Base-by-base conservation (phyloP, 2,888 invertebrate species). In the Cryptus armator region DNA sequence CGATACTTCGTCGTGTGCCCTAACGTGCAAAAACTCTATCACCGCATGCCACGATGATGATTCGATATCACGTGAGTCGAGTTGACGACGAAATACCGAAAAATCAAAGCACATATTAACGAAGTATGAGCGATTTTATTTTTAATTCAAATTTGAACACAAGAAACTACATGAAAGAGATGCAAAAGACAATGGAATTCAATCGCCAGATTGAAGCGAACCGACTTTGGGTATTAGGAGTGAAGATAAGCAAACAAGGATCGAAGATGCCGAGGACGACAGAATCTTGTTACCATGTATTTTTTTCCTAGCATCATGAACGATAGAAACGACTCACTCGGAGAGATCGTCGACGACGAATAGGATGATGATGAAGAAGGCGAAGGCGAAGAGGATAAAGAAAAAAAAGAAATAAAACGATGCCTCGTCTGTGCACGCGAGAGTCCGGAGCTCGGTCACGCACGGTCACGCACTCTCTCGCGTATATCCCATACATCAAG, bases 211-310 rank as follows among this genome's bases (percentile, higher is more conserved):
- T 29, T 7, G 1, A n/a, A 29, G 24, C 32, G 64, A 43, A 71
- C 37, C 5, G n/a, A 56, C 44, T 24, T 77, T 5, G 12, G 46
- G 59, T 68, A 62, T 62, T 59, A n/a, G 7, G n/a, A 19, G 37
- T 3, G n/a, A 46, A 68, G 10, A 70, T 14, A 10, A 48, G n/a
- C n/a, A 10, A 16, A 74, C 29, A 48, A 24, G 12, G 68, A 62
- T n/a, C 59, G 43, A 56, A 7, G 74, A 29, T 44, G 37, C 78
- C 48, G 75, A 59, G 37, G 29, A 78, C n/a, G 62, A 74, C 83
- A 87, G 88, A 88, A 88, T 90, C 92, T 91, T 91, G 92, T 92
- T 92, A 90, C 90, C 90, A 91, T 90, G 91, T 91, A 83, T 75
- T 84, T 84, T 84, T 80, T 87, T 86, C 78, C 43, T 59, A 3